phyloP scores from a whole-genome alignment of 1,140 invertebrate species.

The Sweltsa coloradensis region DNA sequence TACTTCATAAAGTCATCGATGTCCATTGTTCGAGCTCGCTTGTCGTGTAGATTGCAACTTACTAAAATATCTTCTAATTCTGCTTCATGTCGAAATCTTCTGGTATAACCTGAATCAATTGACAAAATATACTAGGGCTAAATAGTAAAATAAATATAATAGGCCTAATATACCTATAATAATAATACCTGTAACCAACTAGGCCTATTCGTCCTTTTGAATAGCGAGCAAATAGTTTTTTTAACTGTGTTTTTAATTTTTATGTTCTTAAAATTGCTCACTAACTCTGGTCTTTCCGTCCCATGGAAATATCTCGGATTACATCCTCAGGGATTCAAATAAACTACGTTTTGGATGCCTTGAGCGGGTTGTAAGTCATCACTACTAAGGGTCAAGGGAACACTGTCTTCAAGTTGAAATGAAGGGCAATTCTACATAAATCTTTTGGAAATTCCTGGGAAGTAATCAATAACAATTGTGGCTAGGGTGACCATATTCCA shows the following conservation, averaged over 20 bases:
- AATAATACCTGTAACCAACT: not conserved
- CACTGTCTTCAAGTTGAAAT: too few relatives aligned
- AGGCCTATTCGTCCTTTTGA: not conserved
- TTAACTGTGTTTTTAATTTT: not conserved
- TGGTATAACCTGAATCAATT: constrained; percentile 53
- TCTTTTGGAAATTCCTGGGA: too few relatives aligned
- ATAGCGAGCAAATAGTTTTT: not conserved
- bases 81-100: constrained; percentile 76
- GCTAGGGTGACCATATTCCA: too few relatives aligned
- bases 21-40: constrained; percentile 86
- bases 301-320: too few relatives aligned
- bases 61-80: constrained; percentile 66
- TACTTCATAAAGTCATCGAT: constrained; percentile 90
- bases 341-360: too few relatives aligned
- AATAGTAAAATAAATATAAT: not conserved
- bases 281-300: not conserved
- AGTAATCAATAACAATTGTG: too few relatives aligned
- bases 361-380: too few relatives aligned
- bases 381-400: too few relatives aligned
- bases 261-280: not conserved
- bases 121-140: not conserved
- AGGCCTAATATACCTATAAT: not conserved
- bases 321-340: too few relatives aligned
- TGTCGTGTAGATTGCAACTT: constrained; percentile 51
- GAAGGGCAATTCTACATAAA: too few relatives aligned